phyloP scores from a whole-genome alignment of 1,140 invertebrate genomes.

The Sycophaga agraensis region DNA sequence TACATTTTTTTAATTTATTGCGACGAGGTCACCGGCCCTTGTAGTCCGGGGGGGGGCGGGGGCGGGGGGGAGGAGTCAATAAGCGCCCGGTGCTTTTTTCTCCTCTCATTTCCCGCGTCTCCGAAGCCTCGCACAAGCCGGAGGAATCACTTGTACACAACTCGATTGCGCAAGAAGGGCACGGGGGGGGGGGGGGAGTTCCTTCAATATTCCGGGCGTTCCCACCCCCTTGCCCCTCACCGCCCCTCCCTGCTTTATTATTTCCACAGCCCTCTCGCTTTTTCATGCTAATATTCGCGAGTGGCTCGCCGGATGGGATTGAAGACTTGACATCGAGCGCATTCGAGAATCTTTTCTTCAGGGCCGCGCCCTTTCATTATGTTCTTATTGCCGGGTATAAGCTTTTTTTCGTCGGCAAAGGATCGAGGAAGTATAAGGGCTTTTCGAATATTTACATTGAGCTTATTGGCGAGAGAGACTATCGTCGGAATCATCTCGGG shows the following conservation, averaged over 20 bases:
- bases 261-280: slow-evolving; percentile 14
- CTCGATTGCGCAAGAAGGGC: slow-evolving; percentile 13
- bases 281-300: slow-evolving; percentile 40
- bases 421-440: no score
- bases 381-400: slow-evolving; percentile 40
- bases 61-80: no score
- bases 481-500: neutral
- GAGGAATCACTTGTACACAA: slow-evolving; percentile 33
- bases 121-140: neutral
- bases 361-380: slow-evolving; percentile 41
- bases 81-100: slow-evolving; percentile 1
- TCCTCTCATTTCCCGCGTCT: neutral
- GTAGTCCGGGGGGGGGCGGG: no score
- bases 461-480: neutral
- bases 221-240: no score
- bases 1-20: no score
- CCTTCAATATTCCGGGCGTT: slow-evolving; percentile 8
- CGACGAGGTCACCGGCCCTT: no score
- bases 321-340: slow-evolving; percentile 38
- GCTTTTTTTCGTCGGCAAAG: no score
- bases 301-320: slow-evolving; percentile 25
- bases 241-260: slow-evolving; percentile 19
- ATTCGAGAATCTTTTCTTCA: slow-evolving; percentile 37
- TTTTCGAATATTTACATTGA: slow-evolving; percentile 9
- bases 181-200: slow-evolving; percentile 9